Evolutionary conservation across 2,797 vertebrate species (phyloP).

Genomic region (Nannoperca obscura): DNA sequence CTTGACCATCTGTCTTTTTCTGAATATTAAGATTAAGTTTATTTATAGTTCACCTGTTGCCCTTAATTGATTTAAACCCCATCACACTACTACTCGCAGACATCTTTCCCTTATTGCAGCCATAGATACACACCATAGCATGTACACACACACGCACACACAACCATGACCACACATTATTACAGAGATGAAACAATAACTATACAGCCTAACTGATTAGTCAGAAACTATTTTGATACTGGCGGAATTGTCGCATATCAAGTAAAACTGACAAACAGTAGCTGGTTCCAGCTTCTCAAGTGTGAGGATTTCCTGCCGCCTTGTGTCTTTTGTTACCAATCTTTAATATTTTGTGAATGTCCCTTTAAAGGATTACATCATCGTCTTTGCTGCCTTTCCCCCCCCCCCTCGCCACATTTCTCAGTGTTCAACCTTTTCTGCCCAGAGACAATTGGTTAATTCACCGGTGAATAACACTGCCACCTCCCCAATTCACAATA

Average conservation of each 20-base stretch:
- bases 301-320: not conserved
- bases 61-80: constrained; percentile 7
- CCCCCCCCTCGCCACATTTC: constrained; percentile 59
- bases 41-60: not conserved
- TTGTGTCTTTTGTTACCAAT: constrained; percentile 32
- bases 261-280: not conserved
- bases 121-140: not conserved
- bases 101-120: constrained; percentile 3
- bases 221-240: not conserved
- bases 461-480: constrained; percentile 75
- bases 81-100: constrained; percentile 8
- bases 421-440: constrained; percentile 80
- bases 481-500: constrained; percentile 70
- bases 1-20: constrained; percentile 2
- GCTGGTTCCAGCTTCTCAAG: not conserved
- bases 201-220: not conserved
- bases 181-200: constrained; percentile 7
- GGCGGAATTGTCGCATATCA: not conserved
- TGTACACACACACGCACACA: not conserved
- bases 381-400: constrained; percentile 61
- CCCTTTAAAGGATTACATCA: constrained; percentile 84
- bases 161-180: not conserved
- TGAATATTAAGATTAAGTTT: not conserved
- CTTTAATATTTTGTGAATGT: constrained; percentile 57
- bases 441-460: constrained; percentile 85